Evolutionary conservation across 1,140 invertebrate species (phyloP), one percentile per base, ranked within the genome.

Genomic region (Drosophila rufa): DNA sequence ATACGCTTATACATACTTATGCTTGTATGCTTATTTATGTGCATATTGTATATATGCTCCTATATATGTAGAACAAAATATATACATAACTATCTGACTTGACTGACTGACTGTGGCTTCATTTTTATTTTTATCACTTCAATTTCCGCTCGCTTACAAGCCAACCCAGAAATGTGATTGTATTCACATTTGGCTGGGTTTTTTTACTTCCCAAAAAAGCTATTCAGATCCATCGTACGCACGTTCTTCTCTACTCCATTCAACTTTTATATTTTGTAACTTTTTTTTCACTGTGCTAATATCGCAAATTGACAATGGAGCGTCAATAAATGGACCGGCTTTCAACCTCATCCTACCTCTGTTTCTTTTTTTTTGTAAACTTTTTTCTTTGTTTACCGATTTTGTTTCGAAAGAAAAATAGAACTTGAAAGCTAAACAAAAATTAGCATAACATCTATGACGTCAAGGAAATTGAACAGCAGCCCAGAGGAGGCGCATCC

Each of bases 51-150:
- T 22, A 27, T 53, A 36, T 46, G 27, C 0, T 22, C 11, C 12
- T 17, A 25, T 7, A 51, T 46, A 69, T 64, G 25, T 17, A 59
- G 33, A 46, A 14, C 22, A 55, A 56, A 6, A 43, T 71, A 73
- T 73, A 51, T 51, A 73, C 53, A 73, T 60, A 71, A 73, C 60
- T 71, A 73, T 78, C 47, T 78, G 53, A 27, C 46, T 56, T 68
- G 56, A 46, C 43, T 56, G 50, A 40, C 38, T 50, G 75, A 70
- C 66, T 67, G 78, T 80, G 68, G 82, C 77, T 85, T 85, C 61
- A 56, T 79, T 82, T 80, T 75, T 80, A 78, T 85, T 85, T 85
- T 81, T 85, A 85, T 85, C 82, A 81, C 74, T 86, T 85, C 74
- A 85, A 85, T 85, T 85, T 85, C 82, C 82, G 82, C 46, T 85